These are phyloP conservation scores for Cantharis rustica DNA, from an alignment of 2,888 invertebrate genomes.

Conservation along the genomic window DNA sequence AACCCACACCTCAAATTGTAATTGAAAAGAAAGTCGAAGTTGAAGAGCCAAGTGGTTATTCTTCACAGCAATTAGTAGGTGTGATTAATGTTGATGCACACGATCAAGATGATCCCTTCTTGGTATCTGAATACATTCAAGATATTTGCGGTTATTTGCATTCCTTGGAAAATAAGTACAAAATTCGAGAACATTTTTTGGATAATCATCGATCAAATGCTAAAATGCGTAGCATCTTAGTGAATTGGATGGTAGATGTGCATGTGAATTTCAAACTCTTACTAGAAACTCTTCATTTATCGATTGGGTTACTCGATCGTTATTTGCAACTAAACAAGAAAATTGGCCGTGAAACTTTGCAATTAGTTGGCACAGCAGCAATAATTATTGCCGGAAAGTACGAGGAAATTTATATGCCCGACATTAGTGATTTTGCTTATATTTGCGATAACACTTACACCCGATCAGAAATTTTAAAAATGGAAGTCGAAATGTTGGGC, in stretches of 20 bases:
- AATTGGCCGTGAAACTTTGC: conserved; percentile 60
- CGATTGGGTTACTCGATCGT: conserved; percentile 86
- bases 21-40: not conserved
- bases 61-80: conserved; percentile 23
- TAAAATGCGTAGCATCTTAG: conserved; percentile 85
- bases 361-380: conserved; percentile 87
- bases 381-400: conserved; percentile 93
- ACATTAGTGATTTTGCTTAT: conserved; percentile 85
- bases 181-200: conserved; percentile 69
- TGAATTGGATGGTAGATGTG: conserved; percentile 95
- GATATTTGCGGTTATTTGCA: conserved; percentile 88
- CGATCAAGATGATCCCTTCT: conserved; percentile 74
- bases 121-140: conserved; percentile 83
- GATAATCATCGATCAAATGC: conserved; percentile 69
- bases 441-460: conserved; percentile 88
- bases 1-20: not conserved
- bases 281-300: conserved; percentile 88
- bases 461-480: conserved; percentile 75
- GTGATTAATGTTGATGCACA: conserved; percentile 39
- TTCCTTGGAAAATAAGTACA: conserved; percentile 71
- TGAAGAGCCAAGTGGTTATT: conserved; percentile 17
- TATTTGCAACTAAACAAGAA: conserved; percentile 73
- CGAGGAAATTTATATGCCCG: conserved; percentile 91
- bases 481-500: conserved; percentile 80
- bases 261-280: conserved; percentile 83